These are phyloP conservation scores for Decapterus maruadsi DNA, from an alignment of 2,797 vertebrate species.

Conservation along the genomic window DNA sequence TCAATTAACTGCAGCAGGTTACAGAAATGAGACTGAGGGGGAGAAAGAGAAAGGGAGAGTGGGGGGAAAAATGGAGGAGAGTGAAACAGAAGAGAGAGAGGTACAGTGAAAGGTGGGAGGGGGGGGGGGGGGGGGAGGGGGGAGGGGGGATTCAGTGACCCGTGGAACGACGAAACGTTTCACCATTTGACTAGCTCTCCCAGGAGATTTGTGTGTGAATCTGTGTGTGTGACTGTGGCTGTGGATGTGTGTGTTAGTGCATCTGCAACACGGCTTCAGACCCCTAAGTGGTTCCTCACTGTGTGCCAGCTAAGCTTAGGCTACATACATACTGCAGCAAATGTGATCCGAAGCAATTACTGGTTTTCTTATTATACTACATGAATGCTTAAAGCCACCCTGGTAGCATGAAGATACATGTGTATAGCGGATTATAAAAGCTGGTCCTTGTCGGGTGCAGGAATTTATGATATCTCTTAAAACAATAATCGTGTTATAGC, in stretches of 20 bases:
- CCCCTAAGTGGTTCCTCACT: slow-evolving; percentile 62
- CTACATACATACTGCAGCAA: slow-evolving; percentile 21
- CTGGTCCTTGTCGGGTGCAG: background rate
- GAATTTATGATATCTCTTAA: background rate
- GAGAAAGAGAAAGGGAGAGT: slow-evolving; percentile 22
- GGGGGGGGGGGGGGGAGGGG: slow-evolving; percentile 28
- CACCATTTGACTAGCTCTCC: slow-evolving; percentile 71
- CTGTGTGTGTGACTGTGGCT: slow-evolving; percentile 22
- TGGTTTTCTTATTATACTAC: slow-evolving; percentile 26
- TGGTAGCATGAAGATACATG: slow-evolving; percentile 8
- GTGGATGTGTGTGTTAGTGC: slow-evolving; percentile 30
- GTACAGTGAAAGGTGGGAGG: background rate
- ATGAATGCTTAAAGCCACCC: slow-evolving; percentile 2
- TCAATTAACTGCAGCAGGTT: slow-evolving; percentile 81
- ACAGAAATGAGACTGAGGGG: slow-evolving; percentile 58
- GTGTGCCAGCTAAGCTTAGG: slow-evolving; percentile 35
- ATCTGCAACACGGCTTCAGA: slow-evolving; percentile 44
- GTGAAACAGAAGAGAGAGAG: slow-evolving; percentile 1
- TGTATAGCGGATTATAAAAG: background rate
- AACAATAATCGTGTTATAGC: background rate
- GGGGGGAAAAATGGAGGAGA: slow-evolving; percentile 9
- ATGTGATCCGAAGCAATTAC: slow-evolving; percentile 50
- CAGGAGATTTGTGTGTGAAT: slow-evolving; percentile 68
- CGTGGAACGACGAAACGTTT: slow-evolving; percentile 67
- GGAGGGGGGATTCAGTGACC: slow-evolving; percentile 68